A percentile compares a stretch with the other conserved stretches of the same genome.
Conservation (phyloP, 2,113 vertebrate genomes). For the Sialia sialis region DNA sequence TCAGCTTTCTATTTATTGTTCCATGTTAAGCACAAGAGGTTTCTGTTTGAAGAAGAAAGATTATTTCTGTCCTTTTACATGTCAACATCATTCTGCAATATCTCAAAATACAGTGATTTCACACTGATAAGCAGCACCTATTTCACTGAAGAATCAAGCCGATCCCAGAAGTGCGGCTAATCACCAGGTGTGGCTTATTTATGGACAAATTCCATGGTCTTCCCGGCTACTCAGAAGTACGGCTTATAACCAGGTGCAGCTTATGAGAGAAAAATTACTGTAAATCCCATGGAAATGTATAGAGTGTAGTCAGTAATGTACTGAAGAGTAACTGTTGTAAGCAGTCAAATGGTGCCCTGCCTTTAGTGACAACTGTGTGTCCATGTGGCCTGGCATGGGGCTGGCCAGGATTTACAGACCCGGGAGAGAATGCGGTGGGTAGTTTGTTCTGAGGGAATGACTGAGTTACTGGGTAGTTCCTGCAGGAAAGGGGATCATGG, state of each 20-base stretch:
- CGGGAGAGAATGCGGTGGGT: rapidly evolving
- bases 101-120: no score
- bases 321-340: neutral
- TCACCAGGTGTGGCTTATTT: no score
- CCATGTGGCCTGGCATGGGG: neutral
- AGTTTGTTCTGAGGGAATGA: neutral
- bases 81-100: neutral
- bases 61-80: neutral
- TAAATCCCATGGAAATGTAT: neutral
- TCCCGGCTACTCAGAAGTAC: no score
- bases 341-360: neutral
- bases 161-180: no score
- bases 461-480: neutral
- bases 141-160: no score
- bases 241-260: no score
- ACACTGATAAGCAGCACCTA: no score
- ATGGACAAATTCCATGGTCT: no score
- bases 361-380: rapidly evolving
- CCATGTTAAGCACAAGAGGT: neutral
- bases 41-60: neutral
- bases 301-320: neutral
- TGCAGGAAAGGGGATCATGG: rapidly evolving
- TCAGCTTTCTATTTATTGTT: neutral
- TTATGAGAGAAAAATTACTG: no score
- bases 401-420: neutral